Evolutionary conservation across 2,888 invertebrate species (phyloP).

Genomic region (Mamestra brassicae): DNA sequence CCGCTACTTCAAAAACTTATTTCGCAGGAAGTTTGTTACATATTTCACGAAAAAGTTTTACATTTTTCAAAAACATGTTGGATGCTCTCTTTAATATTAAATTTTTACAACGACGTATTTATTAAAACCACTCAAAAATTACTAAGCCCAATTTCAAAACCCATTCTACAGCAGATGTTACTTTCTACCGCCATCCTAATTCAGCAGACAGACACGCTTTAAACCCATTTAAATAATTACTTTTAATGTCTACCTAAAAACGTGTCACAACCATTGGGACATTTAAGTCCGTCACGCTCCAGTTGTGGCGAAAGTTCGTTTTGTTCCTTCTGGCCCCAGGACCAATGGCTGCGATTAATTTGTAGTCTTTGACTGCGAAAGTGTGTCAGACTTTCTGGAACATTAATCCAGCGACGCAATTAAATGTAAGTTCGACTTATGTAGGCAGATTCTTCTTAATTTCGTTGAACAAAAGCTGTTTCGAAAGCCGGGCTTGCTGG

Average conservation of each 20-base stretch:
- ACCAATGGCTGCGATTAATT: conserved; percentile 41
- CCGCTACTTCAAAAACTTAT: conserved; percentile 25
- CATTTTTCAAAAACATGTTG: background rate
- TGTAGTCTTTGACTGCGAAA: conserved; percentile 26
- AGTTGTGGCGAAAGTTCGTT: conserved; percentile 10
- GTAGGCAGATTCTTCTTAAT: conserved; percentile 6
- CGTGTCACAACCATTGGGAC: conserved; percentile 1
- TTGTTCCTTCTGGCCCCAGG: background rate
- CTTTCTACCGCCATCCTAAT: conserved; percentile 5
- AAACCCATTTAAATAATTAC: conserved; percentile 51
- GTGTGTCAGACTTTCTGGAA: conserved; percentile 25
- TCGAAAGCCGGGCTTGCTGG: background rate
- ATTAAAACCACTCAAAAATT: conserved; percentile 5
- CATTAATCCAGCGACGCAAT: conserved; percentile 23
- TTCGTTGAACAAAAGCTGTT: background rate
- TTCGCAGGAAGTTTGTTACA: conserved; percentile 14
- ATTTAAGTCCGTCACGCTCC: conserved; percentile 16
- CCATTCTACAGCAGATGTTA: conserved; percentile 7
- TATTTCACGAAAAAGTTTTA: conserved; percentile 3
- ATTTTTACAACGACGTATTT: background rate
- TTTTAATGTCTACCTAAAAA: conserved; percentile 46
- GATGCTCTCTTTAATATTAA: background rate
- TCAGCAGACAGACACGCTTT: conserved; percentile 8
- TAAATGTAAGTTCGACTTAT: conserved; percentile 19
- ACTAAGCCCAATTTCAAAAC: conserved; percentile 28